These are phyloP conservation scores for Xylocopa sonorina DNA, from an alignment of 1,140 invertebrate species.

Conservation along the genomic window DNA sequence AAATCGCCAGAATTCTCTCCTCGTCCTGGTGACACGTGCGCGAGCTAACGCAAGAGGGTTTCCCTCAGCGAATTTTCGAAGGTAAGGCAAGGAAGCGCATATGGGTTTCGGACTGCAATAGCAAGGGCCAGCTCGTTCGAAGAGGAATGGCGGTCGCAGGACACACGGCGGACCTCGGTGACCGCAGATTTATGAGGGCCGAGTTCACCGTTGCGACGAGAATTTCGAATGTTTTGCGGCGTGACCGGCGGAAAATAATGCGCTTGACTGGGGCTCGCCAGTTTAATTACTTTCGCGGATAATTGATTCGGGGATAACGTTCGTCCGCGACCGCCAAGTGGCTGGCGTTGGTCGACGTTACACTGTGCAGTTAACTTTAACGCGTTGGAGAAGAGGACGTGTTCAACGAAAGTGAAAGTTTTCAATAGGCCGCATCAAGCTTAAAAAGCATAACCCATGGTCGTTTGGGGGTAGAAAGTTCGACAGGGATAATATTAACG, in stretches of 20 bases:
- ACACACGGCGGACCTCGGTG: slow-evolving; percentile 48
- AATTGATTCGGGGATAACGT: slow-evolving; percentile 39
- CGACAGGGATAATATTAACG: background rate
- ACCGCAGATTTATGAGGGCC: slow-evolving; percentile 61
- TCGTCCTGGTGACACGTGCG: no score
- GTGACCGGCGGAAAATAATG: slow-evolving; percentile 24
- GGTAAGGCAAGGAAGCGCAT: slow-evolving; percentile 23
- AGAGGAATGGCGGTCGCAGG: slow-evolving; percentile 56
- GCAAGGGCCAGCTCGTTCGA: slow-evolving; percentile 14
- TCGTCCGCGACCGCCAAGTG: background rate
- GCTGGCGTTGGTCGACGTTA: background rate
- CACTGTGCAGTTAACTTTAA: background rate
- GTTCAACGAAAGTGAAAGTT: background rate
- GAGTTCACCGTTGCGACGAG: slow-evolving; percentile 39
- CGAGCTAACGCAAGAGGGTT: no score
- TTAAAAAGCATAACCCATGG: background rate
- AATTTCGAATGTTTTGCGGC: slow-evolving; percentile 58
- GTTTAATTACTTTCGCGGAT: slow-evolving; percentile 39
- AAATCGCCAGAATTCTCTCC: no score
- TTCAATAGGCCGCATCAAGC: background rate
- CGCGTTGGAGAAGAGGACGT: no score
- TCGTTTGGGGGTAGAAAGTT: background rate
- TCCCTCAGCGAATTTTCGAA: slow-evolving; percentile 25
- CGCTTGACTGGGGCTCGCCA: background rate
- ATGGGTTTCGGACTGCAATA: background rate